Evolutionary conservation across 1,140 invertebrate species (phyloP).

Genomic region (Drosophila ficusphila): DNA sequence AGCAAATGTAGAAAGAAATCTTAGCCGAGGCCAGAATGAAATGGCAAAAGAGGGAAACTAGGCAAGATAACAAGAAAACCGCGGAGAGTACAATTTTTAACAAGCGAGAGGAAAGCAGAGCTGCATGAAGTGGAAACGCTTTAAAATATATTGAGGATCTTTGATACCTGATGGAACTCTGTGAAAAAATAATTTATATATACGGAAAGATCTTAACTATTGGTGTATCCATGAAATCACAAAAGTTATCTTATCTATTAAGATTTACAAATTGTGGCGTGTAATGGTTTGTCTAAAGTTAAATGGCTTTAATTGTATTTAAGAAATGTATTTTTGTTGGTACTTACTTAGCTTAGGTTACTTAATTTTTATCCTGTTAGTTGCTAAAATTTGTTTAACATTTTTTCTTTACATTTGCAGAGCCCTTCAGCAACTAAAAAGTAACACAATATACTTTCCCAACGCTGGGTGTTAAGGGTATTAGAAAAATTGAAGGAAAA

Average conservation of each 20-base stretch:
- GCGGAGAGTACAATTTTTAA: not conserved
- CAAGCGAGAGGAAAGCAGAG: not conserved
- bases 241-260: no score
- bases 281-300: no score
- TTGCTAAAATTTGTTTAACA: no score
- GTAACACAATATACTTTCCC: not conserved
- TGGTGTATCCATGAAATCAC: no score
- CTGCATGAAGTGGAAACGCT: not conserved
- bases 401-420: no score
- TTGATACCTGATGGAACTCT: not conserved
- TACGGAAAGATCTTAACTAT: not conserved
- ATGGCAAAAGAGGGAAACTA: not conserved
- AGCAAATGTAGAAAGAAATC: constrained; percentile 78
- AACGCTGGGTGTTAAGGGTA: not conserved
- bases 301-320: no score
- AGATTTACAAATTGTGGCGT: no score
- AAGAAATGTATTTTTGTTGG: no score
- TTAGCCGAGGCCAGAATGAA: constrained; percentile 27
- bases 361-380: no score
- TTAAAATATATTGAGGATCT: constrained; percentile 18
- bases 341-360: no score
- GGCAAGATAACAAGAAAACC: constrained; percentile 39
- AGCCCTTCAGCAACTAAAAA: no score
- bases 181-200: not conserved
- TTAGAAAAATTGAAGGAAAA: constrained; percentile 22